These are phyloP conservation scores for Ctenopoma kingsleyae DNA, from an alignment of 2,797 vertebrate genomes.

Conservation along the genomic window DNA sequence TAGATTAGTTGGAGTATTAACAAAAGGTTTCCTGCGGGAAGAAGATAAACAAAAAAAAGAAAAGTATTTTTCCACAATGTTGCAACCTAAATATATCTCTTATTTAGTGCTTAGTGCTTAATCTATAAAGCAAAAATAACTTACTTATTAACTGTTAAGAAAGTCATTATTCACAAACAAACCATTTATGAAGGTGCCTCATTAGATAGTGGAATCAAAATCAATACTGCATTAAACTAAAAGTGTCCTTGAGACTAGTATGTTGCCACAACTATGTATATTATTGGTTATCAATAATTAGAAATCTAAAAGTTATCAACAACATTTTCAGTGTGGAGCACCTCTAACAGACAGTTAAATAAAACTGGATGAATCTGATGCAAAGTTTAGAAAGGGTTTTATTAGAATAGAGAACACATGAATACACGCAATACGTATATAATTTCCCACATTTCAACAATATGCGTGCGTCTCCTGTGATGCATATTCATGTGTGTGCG, in stretches of 20 bases:
- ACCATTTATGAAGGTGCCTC: background rate
- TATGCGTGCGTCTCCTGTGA: slow-evolving; percentile 30
- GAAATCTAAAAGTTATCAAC: background rate
- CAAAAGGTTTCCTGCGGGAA: background rate
- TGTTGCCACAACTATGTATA: background rate
- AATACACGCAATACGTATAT: slow-evolving; percentile 27
- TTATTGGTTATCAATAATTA: background rate
- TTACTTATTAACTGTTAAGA: slow-evolving; percentile 21
- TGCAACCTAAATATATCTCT: background rate
- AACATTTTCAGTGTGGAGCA: background rate
- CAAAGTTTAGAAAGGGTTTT: slow-evolving; percentile 19
- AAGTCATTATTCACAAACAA: slow-evolving; percentile 8
- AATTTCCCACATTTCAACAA: slow-evolving; percentile 46
- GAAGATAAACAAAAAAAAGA: background rate
- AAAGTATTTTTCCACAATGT: background rate
- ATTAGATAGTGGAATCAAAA: background rate
- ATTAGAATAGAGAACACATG: slow-evolving; percentile 21
- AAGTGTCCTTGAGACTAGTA: background rate
- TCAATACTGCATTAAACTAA: slow-evolving; percentile 7
- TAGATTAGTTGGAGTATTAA: background rate
- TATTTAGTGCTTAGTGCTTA: background rate
- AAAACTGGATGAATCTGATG: background rate
- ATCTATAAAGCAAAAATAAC: slow-evolving; percentile 3
- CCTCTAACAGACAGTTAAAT: background rate
- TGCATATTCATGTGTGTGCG: slow-evolving; percentile 43